phyloP scores from a whole-genome alignment of 2,797 vertebrate species.

The Poecilia wingei region DNA sequence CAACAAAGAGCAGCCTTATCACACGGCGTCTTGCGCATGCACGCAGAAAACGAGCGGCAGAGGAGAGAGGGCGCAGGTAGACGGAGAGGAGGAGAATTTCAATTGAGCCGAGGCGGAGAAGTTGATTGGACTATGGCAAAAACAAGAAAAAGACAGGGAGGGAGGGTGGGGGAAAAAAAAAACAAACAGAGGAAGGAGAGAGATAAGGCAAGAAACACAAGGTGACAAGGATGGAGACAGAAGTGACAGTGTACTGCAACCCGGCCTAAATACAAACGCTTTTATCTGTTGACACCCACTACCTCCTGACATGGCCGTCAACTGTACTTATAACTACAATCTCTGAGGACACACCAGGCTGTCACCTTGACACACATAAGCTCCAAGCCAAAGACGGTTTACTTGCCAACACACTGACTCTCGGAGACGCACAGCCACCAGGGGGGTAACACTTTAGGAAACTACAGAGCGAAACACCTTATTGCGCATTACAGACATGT shows the following conservation, averaged over 20 bases:
- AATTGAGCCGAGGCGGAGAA: constrained; percentile 46
- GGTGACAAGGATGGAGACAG: constrained; percentile 65
- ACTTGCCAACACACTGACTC: constrained; percentile 26
- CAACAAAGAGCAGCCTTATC: constrained; percentile 53
- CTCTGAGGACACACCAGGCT: constrained; percentile 53
- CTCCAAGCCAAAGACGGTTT: constrained; percentile 39
- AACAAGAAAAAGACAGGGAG: not conserved
- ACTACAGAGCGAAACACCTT: constrained; percentile 17
- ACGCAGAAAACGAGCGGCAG: constrained; percentile 24
- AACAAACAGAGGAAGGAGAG: constrained; percentile 40
- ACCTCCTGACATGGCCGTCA: constrained; percentile 71
- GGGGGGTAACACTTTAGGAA: constrained; percentile 19
- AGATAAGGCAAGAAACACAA: constrained; percentile 62
- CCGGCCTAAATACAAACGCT: constrained; percentile 70
- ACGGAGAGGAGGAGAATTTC: constrained; percentile 33
- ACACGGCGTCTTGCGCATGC: constrained; percentile 25
- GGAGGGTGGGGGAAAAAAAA: constrained; percentile 12
- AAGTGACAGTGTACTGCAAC: constrained; percentile 60
- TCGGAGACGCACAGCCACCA: constrained; percentile 14
- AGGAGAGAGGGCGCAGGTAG: constrained; percentile 25
- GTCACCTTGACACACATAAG: constrained; percentile 51
- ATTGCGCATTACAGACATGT: constrained; percentile 43
- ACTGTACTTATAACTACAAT: constrained; percentile 74
- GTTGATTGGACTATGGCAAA: constrained; percentile 40
- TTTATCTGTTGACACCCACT: constrained; percentile 78